Percentiles rank a stretch among this genome's conserved stretches.
Evolutionary conservation across 35 echinoderm and acorn worm species (phyloP).

Genomic region (Heliocidaris tuberculata): DNA sequence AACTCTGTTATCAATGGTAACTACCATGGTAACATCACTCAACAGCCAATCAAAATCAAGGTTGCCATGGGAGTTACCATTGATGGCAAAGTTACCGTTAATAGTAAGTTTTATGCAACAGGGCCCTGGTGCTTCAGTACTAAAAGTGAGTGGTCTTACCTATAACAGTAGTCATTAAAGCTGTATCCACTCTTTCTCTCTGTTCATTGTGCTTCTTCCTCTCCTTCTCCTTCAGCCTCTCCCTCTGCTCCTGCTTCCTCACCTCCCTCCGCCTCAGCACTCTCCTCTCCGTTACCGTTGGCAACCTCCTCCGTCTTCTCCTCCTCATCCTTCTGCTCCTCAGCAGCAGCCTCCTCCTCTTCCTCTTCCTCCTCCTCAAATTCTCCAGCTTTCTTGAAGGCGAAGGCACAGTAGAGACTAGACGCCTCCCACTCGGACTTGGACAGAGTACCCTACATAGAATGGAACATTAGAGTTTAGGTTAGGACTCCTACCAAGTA

Average conservation of each 20-base stretch:
- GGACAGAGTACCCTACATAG: slow-evolving; percentile 83
- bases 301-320: slow-evolving; percentile 3
- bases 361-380: neutral
- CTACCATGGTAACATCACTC: too few species aligned
- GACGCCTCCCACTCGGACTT: slow-evolving; percentile 97
- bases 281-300: neutral
- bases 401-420: slow-evolving; percentile 75
- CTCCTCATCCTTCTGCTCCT: neutral
- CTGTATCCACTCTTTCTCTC: neutral
- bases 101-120: too few species aligned
- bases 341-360: neutral
- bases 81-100: too few species aligned
- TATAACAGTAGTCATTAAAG: neutral
- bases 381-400: slow-evolving; percentile 46
- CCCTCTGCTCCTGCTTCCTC: neutral
- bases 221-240: neutral
- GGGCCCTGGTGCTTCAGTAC: too few species aligned
- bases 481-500: too few species aligned
- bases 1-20: too few species aligned
- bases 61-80: too few species aligned
- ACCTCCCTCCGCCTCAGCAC: neutral
- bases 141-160: neutral
- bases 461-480: neutral
- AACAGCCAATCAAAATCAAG: too few species aligned
- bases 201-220: neutral